Evolutionary conservation across 1,140 invertebrate species (phyloP), one percentile per base, ranked within the genome.

Genomic region (Drosophila navojoa): DNA sequence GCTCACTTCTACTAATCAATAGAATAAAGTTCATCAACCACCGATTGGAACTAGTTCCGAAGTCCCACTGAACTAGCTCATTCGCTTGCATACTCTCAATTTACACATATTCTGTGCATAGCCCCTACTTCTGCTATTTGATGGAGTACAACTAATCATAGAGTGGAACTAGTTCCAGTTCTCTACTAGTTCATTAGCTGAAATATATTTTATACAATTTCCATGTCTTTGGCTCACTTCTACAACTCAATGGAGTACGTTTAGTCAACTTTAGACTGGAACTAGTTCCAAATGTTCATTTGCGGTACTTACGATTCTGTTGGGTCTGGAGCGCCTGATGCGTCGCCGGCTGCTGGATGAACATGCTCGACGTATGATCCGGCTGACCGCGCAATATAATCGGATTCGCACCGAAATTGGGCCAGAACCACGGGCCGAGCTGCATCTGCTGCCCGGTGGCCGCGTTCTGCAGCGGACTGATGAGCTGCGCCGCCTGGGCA

Each of bases 321-420:
- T 91, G 90, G n/a, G 86, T 75, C 29, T 92, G 92, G 15, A 90
- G 62, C 19, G 87, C 87, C 58, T 87, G 84, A 54, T 92, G 92
- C 52, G 92, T 71, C 0, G 96, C 95, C 87, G 95, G 96, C 89
- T 97, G 96, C 85, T 97, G 96, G 76, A 98, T 97, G 77, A 97
- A 97, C 96, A 98, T 97, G 53, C 93, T 93, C 29, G 80, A 81
- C 4, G 93, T 93, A 13, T 95, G 94, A 90, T 97, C 96, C 10
- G 95, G 95, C 79, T 97, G 96, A 3, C 94, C 94, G 7, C 96
- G 95, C 62, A 97, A 92, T 74, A 98, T 97, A 78, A 97, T 97
- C 77, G 97, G 97, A 92, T 97, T 97, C 4, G 95, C 95, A 0
- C 94, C 94, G 4, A 96, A 92, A 1, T 86, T 91, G 42, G 95